Evolutionary conservation across 2,113 vertebrate species (phyloP), one percentile per base, ranked within the genome.

Genomic region (Microtus pennsylvanicus): DNA sequence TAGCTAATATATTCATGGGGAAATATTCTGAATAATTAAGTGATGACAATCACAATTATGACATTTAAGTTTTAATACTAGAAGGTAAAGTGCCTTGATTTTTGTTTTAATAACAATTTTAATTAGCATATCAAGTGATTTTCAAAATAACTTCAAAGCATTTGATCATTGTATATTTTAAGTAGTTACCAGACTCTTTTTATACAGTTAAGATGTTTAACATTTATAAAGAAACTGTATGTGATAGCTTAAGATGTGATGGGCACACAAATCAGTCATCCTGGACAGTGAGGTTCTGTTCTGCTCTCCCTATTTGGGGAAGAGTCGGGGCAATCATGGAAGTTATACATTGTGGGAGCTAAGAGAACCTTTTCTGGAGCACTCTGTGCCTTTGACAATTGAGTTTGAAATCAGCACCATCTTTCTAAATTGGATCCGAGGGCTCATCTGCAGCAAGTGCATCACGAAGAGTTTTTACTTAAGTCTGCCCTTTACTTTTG

Each of bases 11-110:
- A 93, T 87, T 89, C 45, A 14, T 16, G 78, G 33, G 42, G 19
- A 91, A 82, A 50, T 50, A 67, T 35, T 94, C 38, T 94, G 42
- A 70, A 70, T 94, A 93, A 80, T 75, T 67, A 87, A 28, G 72
- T 80, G n/a, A 90, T 28, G 61, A 69, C 5, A 50, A 13, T 90
- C 91, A 26, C 70, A 72, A 12, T 28, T 22, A 21, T 58, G 81
- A 21, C 13, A 87, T 87, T 87, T 85, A 55, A 77, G 21, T 82
- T 26, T 91, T 93, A 92, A 42, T 76, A 63, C 28, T 82, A 38
- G 47, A 33, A 90, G 74, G 65, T 72, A 72, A 50, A 87, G 30
- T 87, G 35, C 12, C 33, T 72, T 14, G 12, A 45, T 75, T 92
- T 33, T 94, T 55, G 5, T 38, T 87, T 72, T 55, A n/a, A 72